Conservation (phyloP, 53 echinoderm and acorn worm genomes). For the Apostichopus leukothele region DNA sequence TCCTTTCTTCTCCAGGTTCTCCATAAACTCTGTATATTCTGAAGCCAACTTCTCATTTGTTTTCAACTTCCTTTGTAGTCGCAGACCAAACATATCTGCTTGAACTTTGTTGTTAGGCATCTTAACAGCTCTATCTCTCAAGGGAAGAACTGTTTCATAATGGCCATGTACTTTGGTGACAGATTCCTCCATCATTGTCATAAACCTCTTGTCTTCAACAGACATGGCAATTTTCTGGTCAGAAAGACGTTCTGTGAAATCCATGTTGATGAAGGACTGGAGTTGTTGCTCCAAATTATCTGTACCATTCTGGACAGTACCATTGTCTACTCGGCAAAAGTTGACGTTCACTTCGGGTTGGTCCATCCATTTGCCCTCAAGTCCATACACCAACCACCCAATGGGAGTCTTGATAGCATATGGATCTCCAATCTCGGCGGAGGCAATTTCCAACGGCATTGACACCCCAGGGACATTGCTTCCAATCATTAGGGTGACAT, state of each 20-base stretch:
- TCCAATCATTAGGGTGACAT: no score
- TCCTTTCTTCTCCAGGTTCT: conserved; percentile 53
- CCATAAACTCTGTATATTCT: conserved; percentile 63
- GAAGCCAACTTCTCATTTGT: conserved; percentile 46
- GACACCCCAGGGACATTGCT: no score
- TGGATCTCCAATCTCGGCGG: conserved; percentile 48
- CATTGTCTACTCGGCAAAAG: no score
- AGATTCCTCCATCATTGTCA: conserved; percentile 60
- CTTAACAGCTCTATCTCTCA: conserved; percentile 34
- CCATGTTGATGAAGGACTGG: conserved; percentile 50
- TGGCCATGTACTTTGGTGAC: conserved; percentile 45
- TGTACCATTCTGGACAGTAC: no score
- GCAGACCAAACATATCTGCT: conserved; percentile 41
- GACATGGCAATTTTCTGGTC: conserved; percentile 51
- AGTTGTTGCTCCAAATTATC: no score
- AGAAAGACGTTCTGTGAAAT: no score
- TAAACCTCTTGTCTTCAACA: no score
- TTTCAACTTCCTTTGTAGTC: conserved; percentile 51
- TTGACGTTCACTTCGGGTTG: no score
- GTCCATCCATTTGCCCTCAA: no score
- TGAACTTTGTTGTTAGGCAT: conserved; percentile 66
- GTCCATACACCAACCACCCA: conserved; percentile 59
- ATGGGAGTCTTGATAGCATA: no score
- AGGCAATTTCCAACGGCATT: conserved; percentile 44
- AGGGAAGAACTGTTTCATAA: conserved; percentile 57